Evolutionary conservation across 2,797 vertebrate species (phyloP).

Genomic region (Hybognathus amarus): DNA sequence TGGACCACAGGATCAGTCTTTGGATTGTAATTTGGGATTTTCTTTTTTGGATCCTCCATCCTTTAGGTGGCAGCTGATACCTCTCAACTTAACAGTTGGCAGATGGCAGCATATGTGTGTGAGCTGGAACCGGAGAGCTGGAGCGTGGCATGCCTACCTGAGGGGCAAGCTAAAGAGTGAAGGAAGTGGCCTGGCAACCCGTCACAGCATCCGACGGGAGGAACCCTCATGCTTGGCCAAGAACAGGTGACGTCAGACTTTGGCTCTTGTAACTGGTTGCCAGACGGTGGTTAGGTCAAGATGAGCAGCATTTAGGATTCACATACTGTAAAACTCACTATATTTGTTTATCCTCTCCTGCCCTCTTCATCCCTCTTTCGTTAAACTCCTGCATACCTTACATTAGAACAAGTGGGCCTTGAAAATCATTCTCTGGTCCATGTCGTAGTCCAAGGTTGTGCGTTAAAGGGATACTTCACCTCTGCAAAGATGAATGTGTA

Average conservation of each 20-base stretch:
- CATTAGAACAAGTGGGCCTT: slow-evolving; percentile 1
- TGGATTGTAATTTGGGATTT: slow-evolving; percentile 53
- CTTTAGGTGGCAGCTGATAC: slow-evolving; percentile 89
- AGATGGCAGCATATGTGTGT: slow-evolving; percentile 95
- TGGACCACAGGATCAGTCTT: background rate
- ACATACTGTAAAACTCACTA: background rate
- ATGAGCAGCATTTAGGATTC: slow-evolving; percentile 24
- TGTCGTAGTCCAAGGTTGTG: slow-evolving; percentile 15
- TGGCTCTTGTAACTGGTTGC: slow-evolving; percentile 32
- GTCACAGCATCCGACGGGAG: slow-evolving; percentile 91
- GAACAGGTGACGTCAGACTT: slow-evolving; percentile 68
- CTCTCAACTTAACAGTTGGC: slow-evolving; percentile 86
- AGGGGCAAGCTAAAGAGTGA: slow-evolving; percentile 88
- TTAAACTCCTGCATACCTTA: background rate
- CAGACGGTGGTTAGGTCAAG: slow-evolving; percentile 35
- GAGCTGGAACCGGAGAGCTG: slow-evolving; percentile 89
- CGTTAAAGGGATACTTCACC: background rate
- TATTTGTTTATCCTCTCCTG: background rate
- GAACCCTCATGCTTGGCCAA: slow-evolving; percentile 90
- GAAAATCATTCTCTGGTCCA: background rate
- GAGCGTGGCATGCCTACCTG: slow-evolving; percentile 92
- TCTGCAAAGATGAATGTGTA: too few species aligned
- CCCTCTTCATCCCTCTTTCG: slow-evolving; percentile 1
- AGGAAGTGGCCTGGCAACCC: slow-evolving; percentile 87
- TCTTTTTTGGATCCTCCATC: slow-evolving; percentile 11